A percentile compares a stretch with the other conserved stretches of the same genome.
Evolutionary conservation across 2,888 invertebrate species (phyloP).

Genomic region (Spatulosminthurus flaviceps): DNA sequence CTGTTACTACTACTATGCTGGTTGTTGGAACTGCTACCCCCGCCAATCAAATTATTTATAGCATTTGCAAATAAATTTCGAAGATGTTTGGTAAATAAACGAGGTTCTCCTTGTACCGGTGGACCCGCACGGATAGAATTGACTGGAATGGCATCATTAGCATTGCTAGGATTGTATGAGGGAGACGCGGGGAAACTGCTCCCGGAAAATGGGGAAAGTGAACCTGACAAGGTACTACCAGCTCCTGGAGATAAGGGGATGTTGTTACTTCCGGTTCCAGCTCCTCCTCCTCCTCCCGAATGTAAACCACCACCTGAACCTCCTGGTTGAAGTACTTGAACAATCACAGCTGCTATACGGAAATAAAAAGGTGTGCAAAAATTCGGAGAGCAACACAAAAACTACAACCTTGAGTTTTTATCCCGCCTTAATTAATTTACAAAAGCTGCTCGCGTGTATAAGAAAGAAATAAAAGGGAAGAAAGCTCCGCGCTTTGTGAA

Average conservation of each 20-base stretch:
- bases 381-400: neutral
- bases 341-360: constrained; percentile 39
- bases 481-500: too few species aligned
- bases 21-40: neutral
- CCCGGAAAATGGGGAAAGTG: too few species aligned
- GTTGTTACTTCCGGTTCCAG: constrained; percentile 15
- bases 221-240: neutral
- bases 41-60: constrained; percentile 28
- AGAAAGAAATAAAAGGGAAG: neutral
- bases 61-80: constrained; percentile 52
- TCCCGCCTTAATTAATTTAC: too few species aligned
- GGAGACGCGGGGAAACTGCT: neutral
- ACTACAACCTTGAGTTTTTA: too few species aligned
- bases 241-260: neutral
- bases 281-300: neutral
- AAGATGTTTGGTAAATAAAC: constrained; percentile 54
- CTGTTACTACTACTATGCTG: neutral
- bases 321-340: constrained; percentile 46
- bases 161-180: neutral
- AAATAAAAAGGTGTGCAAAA: neutral
- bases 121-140: constrained; percentile 39
- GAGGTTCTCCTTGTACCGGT: constrained; percentile 51
- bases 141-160: constrained; percentile 38
- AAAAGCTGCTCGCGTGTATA: too few species aligned
- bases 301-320: constrained; percentile 22